These are phyloP conservation scores for Hafferia zeledoni DNA, from an alignment of 2,797 vertebrate species.

Conservation along the genomic window DNA sequence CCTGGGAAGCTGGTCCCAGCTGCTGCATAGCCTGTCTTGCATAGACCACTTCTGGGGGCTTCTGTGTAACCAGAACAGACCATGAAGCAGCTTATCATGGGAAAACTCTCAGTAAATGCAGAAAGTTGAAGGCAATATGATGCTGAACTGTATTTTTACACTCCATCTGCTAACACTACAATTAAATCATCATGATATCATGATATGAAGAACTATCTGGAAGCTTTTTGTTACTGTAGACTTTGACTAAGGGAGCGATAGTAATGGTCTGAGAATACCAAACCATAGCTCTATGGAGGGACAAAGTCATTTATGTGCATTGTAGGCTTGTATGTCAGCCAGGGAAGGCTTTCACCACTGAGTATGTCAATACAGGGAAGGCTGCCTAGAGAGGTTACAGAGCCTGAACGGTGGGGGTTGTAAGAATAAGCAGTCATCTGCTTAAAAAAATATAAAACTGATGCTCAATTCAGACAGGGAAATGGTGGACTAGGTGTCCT, in stretches of 20 bases:
- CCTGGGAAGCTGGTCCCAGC: neutral
- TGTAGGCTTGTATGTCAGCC: neutral
- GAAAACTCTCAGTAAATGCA: neutral
- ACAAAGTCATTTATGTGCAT: neutral
- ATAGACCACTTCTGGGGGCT: neutral
- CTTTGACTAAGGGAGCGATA: neutral
- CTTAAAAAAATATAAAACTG: neutral
- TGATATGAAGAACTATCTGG: neutral
- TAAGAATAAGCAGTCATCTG: neutral
- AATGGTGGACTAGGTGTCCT: neutral
- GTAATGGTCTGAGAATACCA: neutral
- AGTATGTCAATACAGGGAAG: neutral
- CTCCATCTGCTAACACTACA: neutral
- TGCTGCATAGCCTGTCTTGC: neutral
- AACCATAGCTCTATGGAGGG: neutral
- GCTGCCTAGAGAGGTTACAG: neutral
- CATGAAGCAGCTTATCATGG: accelerated
- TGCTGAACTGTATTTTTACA: neutral
- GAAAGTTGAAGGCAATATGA: neutral
- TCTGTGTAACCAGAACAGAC: neutral
- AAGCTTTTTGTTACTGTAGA: neutral
- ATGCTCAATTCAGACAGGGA: neutral
- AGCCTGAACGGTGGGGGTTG: neutral
- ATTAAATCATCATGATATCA: neutral
- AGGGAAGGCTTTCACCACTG: neutral